These are phyloP conservation scores for Iphiclides podalirius DNA, from an alignment of 2,888 invertebrate genomes.

Conservation along the genomic window DNA sequence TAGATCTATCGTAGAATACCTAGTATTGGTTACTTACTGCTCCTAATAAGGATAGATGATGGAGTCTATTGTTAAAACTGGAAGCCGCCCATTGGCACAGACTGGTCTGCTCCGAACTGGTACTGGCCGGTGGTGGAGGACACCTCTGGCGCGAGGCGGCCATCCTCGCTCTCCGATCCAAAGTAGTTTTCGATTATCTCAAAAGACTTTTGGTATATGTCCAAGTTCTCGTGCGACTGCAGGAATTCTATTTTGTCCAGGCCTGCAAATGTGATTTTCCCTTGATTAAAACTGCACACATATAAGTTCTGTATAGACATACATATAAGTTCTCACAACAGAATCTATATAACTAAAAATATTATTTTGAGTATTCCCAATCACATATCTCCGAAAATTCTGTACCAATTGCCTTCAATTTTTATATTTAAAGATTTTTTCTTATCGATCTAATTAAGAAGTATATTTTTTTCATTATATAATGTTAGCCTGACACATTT, in stretches of 20 bases:
- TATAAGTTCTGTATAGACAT: too few relatives aligned
- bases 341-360: too few relatives aligned
- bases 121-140: constrained; percentile 88
- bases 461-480: too few relatives aligned
- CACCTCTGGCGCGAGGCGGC: constrained; percentile 87
- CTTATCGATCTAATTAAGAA: too few relatives aligned
- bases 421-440: too few relatives aligned
- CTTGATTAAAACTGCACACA: background rate
- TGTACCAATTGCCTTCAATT: too few relatives aligned
- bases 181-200: constrained; percentile 98
- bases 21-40: too few relatives aligned
- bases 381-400: too few relatives aligned
- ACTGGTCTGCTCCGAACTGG: constrained; percentile 85
- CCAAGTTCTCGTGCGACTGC: constrained; percentile 97
- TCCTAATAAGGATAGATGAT: background rate
- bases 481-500: too few relatives aligned
- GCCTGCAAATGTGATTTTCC: constrained; percentile 80
- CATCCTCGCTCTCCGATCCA: constrained; percentile 94
- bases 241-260: constrained; percentile 98
- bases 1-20: too few relatives aligned
- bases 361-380: too few relatives aligned
- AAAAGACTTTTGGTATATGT: constrained; percentile 98
- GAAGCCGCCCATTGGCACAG: constrained; percentile 89
- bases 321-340: too few relatives aligned
- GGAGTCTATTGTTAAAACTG: constrained; percentile 84